These are phyloP conservation scores for Hucho hucho DNA, from an alignment of 2,113 vertebrate genomes.

Conservation along the genomic window DNA sequence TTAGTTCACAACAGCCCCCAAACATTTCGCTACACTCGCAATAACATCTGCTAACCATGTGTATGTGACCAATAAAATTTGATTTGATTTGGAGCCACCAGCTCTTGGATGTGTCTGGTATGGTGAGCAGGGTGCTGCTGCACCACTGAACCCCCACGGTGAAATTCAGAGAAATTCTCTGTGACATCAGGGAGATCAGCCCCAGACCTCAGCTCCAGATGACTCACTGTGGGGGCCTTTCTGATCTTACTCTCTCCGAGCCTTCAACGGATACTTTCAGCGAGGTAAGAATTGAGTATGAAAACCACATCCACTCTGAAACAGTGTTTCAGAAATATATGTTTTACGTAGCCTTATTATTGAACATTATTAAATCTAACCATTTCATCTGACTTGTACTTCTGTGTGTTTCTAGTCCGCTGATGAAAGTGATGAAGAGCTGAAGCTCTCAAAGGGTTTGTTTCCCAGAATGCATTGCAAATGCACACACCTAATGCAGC, in stretches of 20 bases:
- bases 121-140: not conserved
- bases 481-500: not conserved
- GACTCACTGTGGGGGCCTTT: not conserved
- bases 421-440: not conserved
- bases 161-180: not conserved
- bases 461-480: not conserved
- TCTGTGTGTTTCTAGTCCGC: not conserved
- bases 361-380: not conserved
- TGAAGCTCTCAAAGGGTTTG: not conserved
- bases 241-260: not conserved
- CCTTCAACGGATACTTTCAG: not conserved
- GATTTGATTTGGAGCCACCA: not conserved
- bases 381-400: not conserved
- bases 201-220: not conserved
- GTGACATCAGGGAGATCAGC: not conserved
- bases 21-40: too few relatives aligned
- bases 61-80: too few relatives aligned
- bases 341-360: too few relatives aligned
- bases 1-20: not conserved
- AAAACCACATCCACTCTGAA: not conserved
- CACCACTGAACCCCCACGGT: not conserved
- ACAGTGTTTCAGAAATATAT: not conserved
- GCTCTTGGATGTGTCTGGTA: slow-evolving; percentile 1
- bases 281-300: not conserved
- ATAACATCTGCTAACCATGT: too few relatives aligned